phyloP scores from a whole-genome alignment of 1,140 invertebrate genomes.

The Zaprionus lachaisei region DNA sequence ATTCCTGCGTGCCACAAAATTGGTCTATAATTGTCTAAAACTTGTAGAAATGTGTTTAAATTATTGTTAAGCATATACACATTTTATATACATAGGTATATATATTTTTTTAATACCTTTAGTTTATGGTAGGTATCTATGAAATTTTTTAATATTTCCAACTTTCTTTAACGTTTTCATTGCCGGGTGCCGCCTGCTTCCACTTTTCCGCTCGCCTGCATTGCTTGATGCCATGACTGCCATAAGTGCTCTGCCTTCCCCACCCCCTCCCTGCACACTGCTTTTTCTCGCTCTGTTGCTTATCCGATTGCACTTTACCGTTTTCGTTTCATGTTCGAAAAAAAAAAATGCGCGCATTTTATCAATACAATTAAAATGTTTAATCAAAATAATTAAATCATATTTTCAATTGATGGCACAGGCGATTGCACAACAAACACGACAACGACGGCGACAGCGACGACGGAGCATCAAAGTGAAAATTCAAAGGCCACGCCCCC shows the following conservation, averaged over 20 bases:
- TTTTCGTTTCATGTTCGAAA: neutral
- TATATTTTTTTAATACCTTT: no score
- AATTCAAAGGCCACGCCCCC: slow-evolving; percentile 54
- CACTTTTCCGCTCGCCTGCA: no score
- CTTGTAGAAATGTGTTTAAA: no score
- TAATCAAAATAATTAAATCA: slow-evolving; percentile 80
- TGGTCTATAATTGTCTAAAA: no score
- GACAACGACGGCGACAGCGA: neutral
- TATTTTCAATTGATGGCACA: slow-evolving; percentile 73
- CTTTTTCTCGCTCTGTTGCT: neutral
- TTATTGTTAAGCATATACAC: no score
- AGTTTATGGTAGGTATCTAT: no score
- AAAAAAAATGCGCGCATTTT: slow-evolving; percentile 25
- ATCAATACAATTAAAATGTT: slow-evolving; percentile 63
- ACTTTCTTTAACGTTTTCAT: no score
- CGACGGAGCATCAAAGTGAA: slow-evolving; percentile 71
- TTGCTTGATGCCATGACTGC: neutral
- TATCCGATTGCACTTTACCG: slow-evolving; percentile 6
- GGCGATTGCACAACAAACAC: slow-evolving; percentile 50
- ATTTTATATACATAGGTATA: no score
- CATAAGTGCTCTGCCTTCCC: neutral
- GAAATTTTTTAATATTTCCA: no score
- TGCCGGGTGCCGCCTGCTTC: no score
- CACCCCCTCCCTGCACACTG: neutral
- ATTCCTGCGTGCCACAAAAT: no score